Evolutionary conservation across 2,113 vertebrate species (phyloP), one percentile per base, ranked within the genome.

Genomic region (Herpailurus yagouaroundi): DNA sequence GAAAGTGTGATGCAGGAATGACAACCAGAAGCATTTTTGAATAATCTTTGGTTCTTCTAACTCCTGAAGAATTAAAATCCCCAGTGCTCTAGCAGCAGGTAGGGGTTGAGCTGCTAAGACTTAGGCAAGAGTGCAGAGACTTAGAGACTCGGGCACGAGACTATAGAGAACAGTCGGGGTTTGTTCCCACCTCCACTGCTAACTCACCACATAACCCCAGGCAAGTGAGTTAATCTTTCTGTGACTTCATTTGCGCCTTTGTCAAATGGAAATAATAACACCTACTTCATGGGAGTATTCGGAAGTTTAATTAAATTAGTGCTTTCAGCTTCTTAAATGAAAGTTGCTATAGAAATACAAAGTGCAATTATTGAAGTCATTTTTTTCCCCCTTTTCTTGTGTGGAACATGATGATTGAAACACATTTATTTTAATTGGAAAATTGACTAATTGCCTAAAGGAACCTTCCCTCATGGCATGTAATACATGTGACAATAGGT

Each of bases 381-480:
- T 95, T 97, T 95, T 45, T 92, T 95, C 94, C 88, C 71, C 27
- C 68, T 82, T 96, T 95, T 93, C 83, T 60, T 80, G 18, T 60
- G 76, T 94, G 38, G 45, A 92, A 27, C 23, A 36, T 81, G 63
- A 87, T 94, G 94, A 97, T 92, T 97, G 81, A 95, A 92, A 97
- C 60, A 85, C 91, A 97, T 95, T 98, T 97, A 88, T 96, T 95
- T 98, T 96, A 93, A 97, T 96, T 98, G 86, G 69, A 97, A 98
- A 97, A 89, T 76, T 95, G 84, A 97, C 73, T 87, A 89, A 96
- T 89, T 96, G 64, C 31, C 66, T 94, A 96, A 80, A 96, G 90
- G 96, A 92, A 84, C 7, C 15, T 36, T 86, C 96, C 23, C 52
- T 86, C 10, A 15, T 82, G 45, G 29, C 52, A 45, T 79, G 8